phyloP scores from a whole-genome alignment of 2,888 invertebrate species.

The Troglohyphantes excavatus region DNA sequence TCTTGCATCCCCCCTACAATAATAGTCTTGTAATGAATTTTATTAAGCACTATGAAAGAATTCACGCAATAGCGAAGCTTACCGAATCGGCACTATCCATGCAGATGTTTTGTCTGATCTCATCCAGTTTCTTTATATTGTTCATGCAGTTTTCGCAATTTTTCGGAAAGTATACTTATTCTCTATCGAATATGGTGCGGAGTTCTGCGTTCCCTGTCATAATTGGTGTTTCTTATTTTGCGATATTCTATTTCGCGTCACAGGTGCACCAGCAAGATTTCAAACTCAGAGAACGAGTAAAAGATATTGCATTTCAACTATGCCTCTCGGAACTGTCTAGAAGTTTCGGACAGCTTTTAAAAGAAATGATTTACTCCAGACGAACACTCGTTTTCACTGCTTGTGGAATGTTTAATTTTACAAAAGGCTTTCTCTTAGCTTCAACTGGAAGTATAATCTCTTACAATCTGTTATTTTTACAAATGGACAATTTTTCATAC shows the following conservation, averaged over 20 bases:
- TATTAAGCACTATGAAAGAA: neutral
- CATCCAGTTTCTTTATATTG: neutral
- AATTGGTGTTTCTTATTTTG: neutral
- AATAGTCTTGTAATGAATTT: no score
- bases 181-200: neutral
- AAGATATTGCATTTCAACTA: no score
- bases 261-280: neutral
- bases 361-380: neutral
- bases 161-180: neutral
- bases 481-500: no score
- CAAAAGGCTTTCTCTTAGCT: conserved; percentile 10
- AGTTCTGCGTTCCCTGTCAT: neutral
- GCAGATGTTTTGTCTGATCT: neutral
- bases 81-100: neutral
- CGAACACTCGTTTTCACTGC: neutral
- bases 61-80: neutral
- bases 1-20: no score
- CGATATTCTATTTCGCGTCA: neutral
- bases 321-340: neutral
- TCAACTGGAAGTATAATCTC: conserved; percentile 4
- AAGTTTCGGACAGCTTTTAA: neutral
- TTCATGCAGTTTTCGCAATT: neutral
- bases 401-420: conserved; percentile 15
- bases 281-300: neutral
- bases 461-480: conserved; percentile 10